A percentile compares a stretch with the other conserved stretches of the same genome.
Evolutionary conservation across 2,113 vertebrate species (phyloP).

Genomic region (Cryptomyrus ogoouensis): DNA sequence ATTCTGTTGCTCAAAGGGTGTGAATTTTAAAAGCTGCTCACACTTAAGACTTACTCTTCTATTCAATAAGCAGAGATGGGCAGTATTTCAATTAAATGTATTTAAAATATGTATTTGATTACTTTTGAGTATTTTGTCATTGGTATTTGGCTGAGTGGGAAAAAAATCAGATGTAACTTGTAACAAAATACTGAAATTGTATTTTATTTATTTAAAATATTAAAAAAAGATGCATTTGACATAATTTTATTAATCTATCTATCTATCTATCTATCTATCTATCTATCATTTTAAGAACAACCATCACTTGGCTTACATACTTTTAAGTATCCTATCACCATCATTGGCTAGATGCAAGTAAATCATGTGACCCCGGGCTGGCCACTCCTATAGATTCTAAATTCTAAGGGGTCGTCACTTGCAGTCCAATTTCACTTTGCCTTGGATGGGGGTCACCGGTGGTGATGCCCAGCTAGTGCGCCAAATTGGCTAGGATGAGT

Average conservation of each 20-base stretch:
- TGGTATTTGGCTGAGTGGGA: not conserved
- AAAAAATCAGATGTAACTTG: not conserved
- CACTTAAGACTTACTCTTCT: not conserved
- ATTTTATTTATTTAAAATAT: not conserved
- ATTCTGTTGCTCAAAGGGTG: not conserved
- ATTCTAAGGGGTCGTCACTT: no score
- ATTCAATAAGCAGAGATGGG: not conserved
- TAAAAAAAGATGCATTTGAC: no score
- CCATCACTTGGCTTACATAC: not conserved
- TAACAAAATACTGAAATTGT: not conserved
- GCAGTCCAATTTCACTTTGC: no score
- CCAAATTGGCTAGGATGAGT: no score
- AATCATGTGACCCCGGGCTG: not conserved
- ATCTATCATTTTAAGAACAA: not conserved
- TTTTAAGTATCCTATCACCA: not conserved
- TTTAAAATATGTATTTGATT: not conserved
- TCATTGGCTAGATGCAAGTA: not conserved
- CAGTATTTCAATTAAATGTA: not conserved
- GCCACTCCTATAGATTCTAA: no score
- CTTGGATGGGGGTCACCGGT: no score
- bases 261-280: no score
- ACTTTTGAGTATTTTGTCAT: not conserved
- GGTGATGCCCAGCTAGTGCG: no score
- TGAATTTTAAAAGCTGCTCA: not conserved
- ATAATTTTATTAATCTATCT: no score